phyloP scores from a whole-genome alignment of 2,797 vertebrate species.

The Argya squamiceps region DNA sequence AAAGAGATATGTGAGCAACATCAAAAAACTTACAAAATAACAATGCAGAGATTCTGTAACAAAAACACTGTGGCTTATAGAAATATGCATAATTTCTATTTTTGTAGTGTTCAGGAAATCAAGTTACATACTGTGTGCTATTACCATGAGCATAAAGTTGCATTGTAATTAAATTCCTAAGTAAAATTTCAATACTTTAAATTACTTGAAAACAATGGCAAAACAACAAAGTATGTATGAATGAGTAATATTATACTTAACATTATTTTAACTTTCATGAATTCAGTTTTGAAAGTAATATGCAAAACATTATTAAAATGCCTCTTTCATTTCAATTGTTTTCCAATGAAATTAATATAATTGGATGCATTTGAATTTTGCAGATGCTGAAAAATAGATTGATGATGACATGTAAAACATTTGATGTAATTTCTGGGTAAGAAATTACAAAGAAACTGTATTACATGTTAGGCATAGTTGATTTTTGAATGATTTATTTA shows the following conservation, averaged over 20 bases:
- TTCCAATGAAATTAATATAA: conserved; percentile 48
- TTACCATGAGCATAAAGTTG: neutral
- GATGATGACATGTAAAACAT: conserved; percentile 33
- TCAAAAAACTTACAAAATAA: neutral
- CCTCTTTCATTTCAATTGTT: neutral
- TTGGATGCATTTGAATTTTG: conserved; percentile 32
- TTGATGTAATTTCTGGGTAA: conserved; percentile 31
- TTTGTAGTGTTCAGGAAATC: neutral
- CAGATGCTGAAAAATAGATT: conserved; percentile 15
- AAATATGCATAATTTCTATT: neutral
- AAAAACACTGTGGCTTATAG: neutral
- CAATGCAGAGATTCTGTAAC: neutral
- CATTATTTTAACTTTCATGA: conserved; percentile 25
- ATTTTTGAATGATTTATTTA: conserved; percentile 28
- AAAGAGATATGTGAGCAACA: neutral
- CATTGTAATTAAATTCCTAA: conserved; percentile 8
- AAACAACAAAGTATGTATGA: neutral
- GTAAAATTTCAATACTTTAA: neutral
- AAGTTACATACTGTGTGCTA: neutral
- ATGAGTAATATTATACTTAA: conserved; percentile 18
- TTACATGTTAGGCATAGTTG: conserved; percentile 3
- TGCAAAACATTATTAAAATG: conserved; percentile 21
- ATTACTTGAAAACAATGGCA: conserved; percentile 20
- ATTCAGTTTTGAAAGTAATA: conserved; percentile 13
- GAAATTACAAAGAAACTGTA: conserved; percentile 1